A percentile compares a stretch with the other conserved stretches of the same genome.
phyloP scores from a whole-genome alignment of 2,888 invertebrate species.

The Tetragnatha montana region DNA sequence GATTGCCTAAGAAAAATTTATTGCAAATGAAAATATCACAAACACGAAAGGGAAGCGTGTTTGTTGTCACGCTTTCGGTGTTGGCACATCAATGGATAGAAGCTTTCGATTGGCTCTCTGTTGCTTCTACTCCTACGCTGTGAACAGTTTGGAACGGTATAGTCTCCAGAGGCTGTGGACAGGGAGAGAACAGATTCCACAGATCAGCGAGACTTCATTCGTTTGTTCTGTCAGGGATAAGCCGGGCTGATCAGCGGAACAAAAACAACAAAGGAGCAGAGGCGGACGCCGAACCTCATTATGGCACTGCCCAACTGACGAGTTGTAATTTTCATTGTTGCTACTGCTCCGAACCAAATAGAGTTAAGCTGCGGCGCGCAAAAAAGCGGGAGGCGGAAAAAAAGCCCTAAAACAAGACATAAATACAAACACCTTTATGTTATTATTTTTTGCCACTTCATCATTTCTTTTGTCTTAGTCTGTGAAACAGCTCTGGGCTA shows the following conservation, averaged over 20 bases:
- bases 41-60: too few species aligned
- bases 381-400: conserved; percentile 30
- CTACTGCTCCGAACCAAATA: conserved; percentile 60
- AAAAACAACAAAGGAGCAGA: conserved; percentile 23
- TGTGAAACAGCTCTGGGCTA: conserved; percentile 39
- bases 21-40: too few species aligned
- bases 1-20: too few species aligned
- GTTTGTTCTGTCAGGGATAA: conserved; percentile 52
- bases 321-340: conserved; percentile 71
- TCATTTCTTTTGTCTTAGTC: conserved; percentile 67
- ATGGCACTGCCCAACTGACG: conserved; percentile 63
- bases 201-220: conserved; percentile 69
- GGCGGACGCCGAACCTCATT: conserved; percentile 65
- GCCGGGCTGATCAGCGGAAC: conserved; percentile 31
- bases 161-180: conserved; percentile 61
- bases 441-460: conserved; percentile 63
- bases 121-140: too few species aligned
- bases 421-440: conserved; percentile 65
- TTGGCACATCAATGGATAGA: too few species aligned
- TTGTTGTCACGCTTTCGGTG: too few species aligned
- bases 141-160: conserved; percentile 65
- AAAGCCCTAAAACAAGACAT: conserved; percentile 57
- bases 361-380: conserved; percentile 52
- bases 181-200: conserved; percentile 50
- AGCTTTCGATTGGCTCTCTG: too few species aligned